These are phyloP conservation scores for Ostrea edulis DNA, from an alignment of 1,140 invertebrate species.

Conservation along the genomic window DNA sequence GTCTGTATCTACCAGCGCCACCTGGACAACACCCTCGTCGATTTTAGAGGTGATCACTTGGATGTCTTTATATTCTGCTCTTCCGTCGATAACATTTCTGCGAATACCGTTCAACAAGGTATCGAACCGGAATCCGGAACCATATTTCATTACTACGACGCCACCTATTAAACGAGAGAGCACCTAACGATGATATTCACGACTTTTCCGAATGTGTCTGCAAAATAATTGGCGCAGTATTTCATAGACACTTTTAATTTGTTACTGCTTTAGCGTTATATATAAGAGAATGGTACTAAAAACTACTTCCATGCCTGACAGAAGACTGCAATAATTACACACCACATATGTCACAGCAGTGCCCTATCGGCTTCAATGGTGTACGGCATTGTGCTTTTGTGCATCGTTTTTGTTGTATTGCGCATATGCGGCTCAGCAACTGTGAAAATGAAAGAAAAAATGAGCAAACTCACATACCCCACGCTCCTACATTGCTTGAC, in stretches of 20 bases:
- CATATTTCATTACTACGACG: conserved; percentile 60
- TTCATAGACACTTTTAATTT: too few relatives aligned
- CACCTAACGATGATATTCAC: background rate
- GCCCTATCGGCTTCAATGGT: conserved; percentile 61
- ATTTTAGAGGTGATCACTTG: conserved; percentile 61
- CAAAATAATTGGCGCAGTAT: too few relatives aligned
- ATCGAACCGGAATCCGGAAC: conserved; percentile 64
- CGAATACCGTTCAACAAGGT: conserved; percentile 60
- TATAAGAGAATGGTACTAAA: too few relatives aligned
- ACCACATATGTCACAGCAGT: conserved; percentile 70
- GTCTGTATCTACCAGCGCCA: conserved; percentile 57
- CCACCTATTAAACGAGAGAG: conserved; percentile 53
- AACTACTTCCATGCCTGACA: too few relatives aligned
- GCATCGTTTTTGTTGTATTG: conserved; percentile 59
- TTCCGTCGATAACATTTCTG: conserved; percentile 55
- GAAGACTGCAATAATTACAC: background rate
- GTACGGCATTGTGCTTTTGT: conserved; percentile 56
- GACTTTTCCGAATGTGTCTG: background rate
- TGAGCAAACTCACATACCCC: too few relatives aligned
- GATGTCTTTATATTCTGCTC: conserved; percentile 57
- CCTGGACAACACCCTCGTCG: conserved; percentile 60
- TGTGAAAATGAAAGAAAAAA: conserved; percentile 44
- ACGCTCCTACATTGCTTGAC: too few relatives aligned
- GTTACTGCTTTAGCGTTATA: too few relatives aligned
- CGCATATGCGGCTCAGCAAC: conserved; percentile 64